Base-by-base conservation (phyloP, 2,888 invertebrate genomes). In the Maniola hyperantus region DNA sequence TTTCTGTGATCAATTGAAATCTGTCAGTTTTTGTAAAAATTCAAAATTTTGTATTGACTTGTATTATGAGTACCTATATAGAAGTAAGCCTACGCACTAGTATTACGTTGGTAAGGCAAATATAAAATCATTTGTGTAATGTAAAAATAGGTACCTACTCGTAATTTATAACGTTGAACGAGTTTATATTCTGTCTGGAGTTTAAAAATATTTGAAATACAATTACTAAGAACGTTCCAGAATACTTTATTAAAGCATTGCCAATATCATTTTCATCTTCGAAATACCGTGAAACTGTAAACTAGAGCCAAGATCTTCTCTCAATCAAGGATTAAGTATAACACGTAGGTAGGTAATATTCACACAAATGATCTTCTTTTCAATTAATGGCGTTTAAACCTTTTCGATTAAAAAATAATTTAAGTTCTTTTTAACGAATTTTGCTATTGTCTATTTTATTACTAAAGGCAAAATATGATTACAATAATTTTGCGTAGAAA, bases 221-320 rank as follows among this genome's bases (percentile, higher is more conserved):
- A 64, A 64, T 48, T 8, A 53, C 39, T 48, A 7, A 55, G 68
- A 70, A 60, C 48, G 33, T 68, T 68, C 66, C 66, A 61, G 70
- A 70, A 68, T 36, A 68, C 34, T 66, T 50, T 61, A 68, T 64
- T 62, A 61, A 68, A 64, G 51, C 64, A 44, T 42, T 72, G 72
- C 70, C 68, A 72, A 67, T 69, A 67, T 72, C 57, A 59, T 64
- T 59, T 66, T 66, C 65, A 68, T 60, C 51, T 68, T 39, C 53
- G 53, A 66, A 65, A 53, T 68, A 46, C 64, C 59, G 51, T 36
- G 54, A 60, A 42, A 55, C 34, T 67, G 54, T 68, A 60, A 70
- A 70, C 64, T n/a, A 67, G 55, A 26, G 13, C 20, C 20, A 59
- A 65, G 48, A 8, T 48, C 2, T 18, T 15, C 15, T 15, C 7